A percentile compares a stretch with the other conserved stretches of the same genome.
phyloP scores from a whole-genome alignment of 2,113 vertebrate species.

The Conger conger region DNA sequence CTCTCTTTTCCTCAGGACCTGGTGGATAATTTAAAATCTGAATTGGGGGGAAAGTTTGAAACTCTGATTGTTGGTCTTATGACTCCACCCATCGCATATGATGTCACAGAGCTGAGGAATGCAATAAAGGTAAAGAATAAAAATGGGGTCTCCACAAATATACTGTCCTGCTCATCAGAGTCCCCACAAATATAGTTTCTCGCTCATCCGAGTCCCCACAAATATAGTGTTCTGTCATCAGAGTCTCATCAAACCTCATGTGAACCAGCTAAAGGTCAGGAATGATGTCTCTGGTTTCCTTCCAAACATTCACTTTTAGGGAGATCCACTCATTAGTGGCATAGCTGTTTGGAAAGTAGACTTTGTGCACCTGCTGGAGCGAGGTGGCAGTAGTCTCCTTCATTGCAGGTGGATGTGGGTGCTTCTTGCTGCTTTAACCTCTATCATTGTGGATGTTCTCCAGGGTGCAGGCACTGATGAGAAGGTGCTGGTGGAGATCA shows the following conservation, averaged over 20 bases:
- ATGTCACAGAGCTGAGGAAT: constrained; percentile 78
- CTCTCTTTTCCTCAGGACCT: constrained; percentile 75
- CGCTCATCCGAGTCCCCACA: too few relatives aligned
- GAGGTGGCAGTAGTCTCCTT: not conserved
- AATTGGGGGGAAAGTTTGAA: constrained; percentile 91
- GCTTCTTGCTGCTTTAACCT: too few relatives aligned
- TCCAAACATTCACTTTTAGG: too few relatives aligned
- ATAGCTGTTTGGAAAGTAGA: too few relatives aligned
- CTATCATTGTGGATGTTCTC: constrained; percentile 7
- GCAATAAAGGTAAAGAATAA: constrained; percentile 82
- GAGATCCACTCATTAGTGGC: too few relatives aligned
- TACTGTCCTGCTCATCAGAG: too few relatives aligned
- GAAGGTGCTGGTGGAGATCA: constrained; percentile 86
- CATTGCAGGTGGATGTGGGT: not conserved
- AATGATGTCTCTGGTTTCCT: too few relatives aligned
- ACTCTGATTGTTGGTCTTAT: constrained; percentile 83
- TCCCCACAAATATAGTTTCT: too few relatives aligned
- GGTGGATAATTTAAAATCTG: constrained; percentile 81
- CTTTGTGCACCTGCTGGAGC: not conserved
- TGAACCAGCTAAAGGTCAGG: too few relatives aligned
- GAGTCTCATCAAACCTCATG: too few relatives aligned
- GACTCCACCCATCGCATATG: constrained; percentile 75
- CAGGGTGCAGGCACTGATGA: constrained; percentile 92
- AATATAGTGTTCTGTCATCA: too few relatives aligned
- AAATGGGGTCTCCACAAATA: too few relatives aligned